phyloP scores from a whole-genome alignment of 2,797 vertebrate genomes.

The Pyrocephalus nanus region DNA sequence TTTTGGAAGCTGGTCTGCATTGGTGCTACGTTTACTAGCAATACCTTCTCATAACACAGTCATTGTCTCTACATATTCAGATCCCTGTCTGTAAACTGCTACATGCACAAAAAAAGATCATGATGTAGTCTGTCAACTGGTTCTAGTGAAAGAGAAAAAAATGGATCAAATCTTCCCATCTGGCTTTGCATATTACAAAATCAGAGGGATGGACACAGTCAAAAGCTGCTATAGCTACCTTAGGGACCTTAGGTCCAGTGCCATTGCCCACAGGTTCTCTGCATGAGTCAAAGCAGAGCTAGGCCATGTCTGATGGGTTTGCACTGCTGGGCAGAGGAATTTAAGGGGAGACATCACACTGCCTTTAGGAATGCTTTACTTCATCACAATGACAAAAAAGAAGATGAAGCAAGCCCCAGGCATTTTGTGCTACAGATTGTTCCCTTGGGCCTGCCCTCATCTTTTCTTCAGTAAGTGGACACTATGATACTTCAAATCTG shows the following conservation, averaged over 20 bases:
- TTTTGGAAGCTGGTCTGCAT: background rate
- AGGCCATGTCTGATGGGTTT: background rate
- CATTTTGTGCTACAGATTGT: background rate
- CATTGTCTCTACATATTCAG: background rate
- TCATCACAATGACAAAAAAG: background rate
- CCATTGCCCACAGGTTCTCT: no score
- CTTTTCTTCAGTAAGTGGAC: background rate
- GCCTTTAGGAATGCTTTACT: background rate
- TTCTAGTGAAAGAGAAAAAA: background rate
- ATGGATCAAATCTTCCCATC: background rate
- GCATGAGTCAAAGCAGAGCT: background rate
- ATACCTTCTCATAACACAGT: background rate
- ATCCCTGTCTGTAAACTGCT: background rate
- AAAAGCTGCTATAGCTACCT: background rate
- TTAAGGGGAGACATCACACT: background rate
- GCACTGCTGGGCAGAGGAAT: background rate
- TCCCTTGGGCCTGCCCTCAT: background rate
- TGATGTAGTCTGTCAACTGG: background rate
- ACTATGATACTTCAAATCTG: background rate
- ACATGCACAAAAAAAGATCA: background rate
- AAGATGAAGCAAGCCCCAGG: background rate
- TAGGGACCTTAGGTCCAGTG: background rate
- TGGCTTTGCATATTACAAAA: background rate
- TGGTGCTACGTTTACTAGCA: background rate
- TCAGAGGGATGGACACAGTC: background rate